Evolutionary conservation across 1,140 invertebrate genomes (phyloP).

Genomic region (Parasteatoda tepidariorum): DNA sequence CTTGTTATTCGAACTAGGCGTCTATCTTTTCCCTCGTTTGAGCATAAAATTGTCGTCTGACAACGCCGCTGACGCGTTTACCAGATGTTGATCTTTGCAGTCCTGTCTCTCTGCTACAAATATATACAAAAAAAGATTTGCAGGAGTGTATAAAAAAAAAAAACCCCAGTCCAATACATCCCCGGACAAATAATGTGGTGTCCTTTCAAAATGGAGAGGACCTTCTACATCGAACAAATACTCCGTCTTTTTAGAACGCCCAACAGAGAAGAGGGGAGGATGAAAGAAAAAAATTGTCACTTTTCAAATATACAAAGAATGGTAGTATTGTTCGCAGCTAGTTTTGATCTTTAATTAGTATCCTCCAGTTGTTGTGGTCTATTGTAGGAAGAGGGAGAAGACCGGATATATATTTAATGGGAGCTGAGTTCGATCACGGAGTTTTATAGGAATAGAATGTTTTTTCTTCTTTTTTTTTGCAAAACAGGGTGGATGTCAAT

Average conservation of each 20-base stretch:
- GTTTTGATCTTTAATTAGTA: slow-evolving; percentile 14
- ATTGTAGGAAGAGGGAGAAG: not conserved
- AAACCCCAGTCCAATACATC: not conserved
- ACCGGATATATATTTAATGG: slow-evolving; percentile 3
- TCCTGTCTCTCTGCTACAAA: not conserved
- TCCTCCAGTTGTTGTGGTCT: not conserved
- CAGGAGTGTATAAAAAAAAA: no score
- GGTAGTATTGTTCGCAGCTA: not conserved
- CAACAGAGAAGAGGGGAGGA: not conserved
- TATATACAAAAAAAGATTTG: not conserved
- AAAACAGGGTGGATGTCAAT: no score
- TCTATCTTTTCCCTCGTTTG: no score
- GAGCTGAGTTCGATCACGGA: not conserved
- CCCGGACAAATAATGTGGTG: not conserved
- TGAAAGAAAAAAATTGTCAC: not conserved
- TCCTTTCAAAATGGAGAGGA: not conserved
- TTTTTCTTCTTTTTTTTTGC: no score
- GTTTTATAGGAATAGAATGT: not conserved
- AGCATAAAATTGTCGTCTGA: no score
- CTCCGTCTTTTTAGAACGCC: not conserved
- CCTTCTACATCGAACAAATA: not conserved
- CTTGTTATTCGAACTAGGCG: no score
- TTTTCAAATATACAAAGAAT: not conserved
- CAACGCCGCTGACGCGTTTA: not conserved
- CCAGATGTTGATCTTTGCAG: not conserved